Evolutionary conservation across 2,888 invertebrate genomes (phyloP), one percentile per base, ranked within the genome.

Genomic region (Drosophila gaucha): DNA sequence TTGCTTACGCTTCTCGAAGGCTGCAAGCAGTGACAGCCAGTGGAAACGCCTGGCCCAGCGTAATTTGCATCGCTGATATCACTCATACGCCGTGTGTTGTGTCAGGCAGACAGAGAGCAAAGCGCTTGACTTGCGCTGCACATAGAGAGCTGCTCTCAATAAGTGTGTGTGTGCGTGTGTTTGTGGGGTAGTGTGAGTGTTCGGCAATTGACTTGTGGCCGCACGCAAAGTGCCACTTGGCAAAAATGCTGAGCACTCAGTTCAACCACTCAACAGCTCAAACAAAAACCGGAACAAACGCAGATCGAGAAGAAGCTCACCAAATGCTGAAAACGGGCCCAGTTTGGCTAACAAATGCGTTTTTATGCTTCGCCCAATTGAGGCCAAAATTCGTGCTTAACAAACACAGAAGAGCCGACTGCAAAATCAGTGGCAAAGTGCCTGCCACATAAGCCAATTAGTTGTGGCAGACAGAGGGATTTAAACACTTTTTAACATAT

Each of bases 161-260:
- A 0, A 28, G 16, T 10, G 10, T 65, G 39, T 35, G 18, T 33
- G 14, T 35, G n/a, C 31, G 5, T 52, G 8, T 31, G 35, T 28
- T 6, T 46, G 9, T 44, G 14, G 46, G 20, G 24, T 52, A n/a
- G 2, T 50, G 51, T 62, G 43, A 57, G 43, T 83, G 55, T 66
- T 50, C n/a, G 62, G 46, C 79, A 83, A 72, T 82, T 82, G 83
- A 85, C 75, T 74, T 84, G 74, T 72, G 80, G 64, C 66, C 60
- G 47, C 63, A 67, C 39, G 72, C 88, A 65, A 83, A 82, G 86
- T 83, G 84, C 73, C 70, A 51, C 80, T 79, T 64, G 69, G 64
- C 88, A 57, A 83, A 88, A 86, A 86, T 70, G 80, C 55, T 39
- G 56, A 73, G 68, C 73, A 73, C 84, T 72, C 54, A 70, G 51